Base-by-base conservation (phyloP, 2,888 invertebrate genomes). In the Therioaphis trifolii region DNA sequence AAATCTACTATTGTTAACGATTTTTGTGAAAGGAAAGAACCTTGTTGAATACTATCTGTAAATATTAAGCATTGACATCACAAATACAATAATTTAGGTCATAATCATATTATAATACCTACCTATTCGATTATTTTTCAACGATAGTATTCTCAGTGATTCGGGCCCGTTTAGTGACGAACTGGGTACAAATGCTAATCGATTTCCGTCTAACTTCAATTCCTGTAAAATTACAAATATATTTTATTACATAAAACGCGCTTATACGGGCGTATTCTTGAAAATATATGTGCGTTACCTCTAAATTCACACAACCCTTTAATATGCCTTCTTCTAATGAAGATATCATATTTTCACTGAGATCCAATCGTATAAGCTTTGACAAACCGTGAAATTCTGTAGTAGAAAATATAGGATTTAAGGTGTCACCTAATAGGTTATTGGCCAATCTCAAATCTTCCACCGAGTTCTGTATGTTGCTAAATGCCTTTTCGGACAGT, bases 401-500 rank as follows among this genome's bases (percentile, higher is more conserved):
- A 63, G 94, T 94, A 27, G 95, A 95, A 89, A 96, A 96, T 86
- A 96, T 95, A 0, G 96, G 96, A 89, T 96, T 96, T 43, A 96
- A 89, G 87, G 94, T 95, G 88, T 96, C 96, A 0, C 96, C 96
- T 43, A 97, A 90, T n/a, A 95, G 90, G 88, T 97, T 97, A 87
- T 95, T 92, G 43, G 94, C 91, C 78, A 97, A 89, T 21, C 92
- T 91, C 58, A 96, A 88, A 86, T 93, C 93, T 27, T 92, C 92
- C 58, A 96, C 89, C 14, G 93, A 92, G 87, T 90, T 90, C 86
- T 91, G 91, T 0, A 94, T 89, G 0, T 93, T 93, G 24, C 91
- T 91, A 68, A 96, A 91, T 2, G 94, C 90, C 75, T 94, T 91
- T 86, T 96, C 95, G 4, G 95, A 94, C 71, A 97, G 89, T 85